phyloP scores from a whole-genome alignment of 2,797 vertebrate genomes.

The Muraenolepis orangiensis region DNA sequence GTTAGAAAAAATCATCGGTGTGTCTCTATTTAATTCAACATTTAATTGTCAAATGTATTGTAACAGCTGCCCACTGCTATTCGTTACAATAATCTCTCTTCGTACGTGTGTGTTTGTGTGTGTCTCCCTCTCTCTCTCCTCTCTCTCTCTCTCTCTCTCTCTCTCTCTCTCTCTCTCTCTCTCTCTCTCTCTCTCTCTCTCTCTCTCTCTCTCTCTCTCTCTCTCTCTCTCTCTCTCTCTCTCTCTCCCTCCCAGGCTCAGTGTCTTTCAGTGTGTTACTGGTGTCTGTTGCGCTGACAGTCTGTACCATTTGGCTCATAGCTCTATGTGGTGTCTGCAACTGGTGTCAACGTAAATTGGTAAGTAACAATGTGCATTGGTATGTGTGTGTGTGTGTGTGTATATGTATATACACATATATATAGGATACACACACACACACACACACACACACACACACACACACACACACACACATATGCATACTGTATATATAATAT shows the following conservation, averaged over 20 bases:
- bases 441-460: no score
- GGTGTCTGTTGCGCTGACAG: slow-evolving; percentile 89
- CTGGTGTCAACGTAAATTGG: slow-evolving; percentile 98
- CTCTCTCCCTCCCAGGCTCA: slow-evolving; percentile 75
- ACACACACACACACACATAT: no score
- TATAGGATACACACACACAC: no score
- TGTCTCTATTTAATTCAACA: not conserved
- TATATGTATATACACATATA: not conserved
- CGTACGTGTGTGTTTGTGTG: slow-evolving; percentile 25
- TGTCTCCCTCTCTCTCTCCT: slow-evolving; percentile 9
- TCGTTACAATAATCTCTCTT: slow-evolving; percentile 16
- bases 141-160: slow-evolving; percentile 40
- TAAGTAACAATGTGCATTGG: slow-evolving; percentile 69
- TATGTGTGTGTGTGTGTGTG: not conserved
- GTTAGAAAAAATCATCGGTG: not conserved
- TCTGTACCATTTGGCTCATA: slow-evolving; percentile 92
- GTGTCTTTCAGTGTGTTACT: slow-evolving; percentile 92
- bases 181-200: slow-evolving; percentile 25
- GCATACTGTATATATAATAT: no score
- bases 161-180: slow-evolving; percentile 45
- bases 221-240: slow-evolving; percentile 30
- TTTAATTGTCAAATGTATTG: not conserved
- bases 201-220: slow-evolving; percentile 6
- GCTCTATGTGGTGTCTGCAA: slow-evolving; percentile 95
- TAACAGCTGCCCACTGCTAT: slow-evolving; percentile 2